These are phyloP conservation scores for Apomyelois bistriatella DNA, from an alignment of 2,888 invertebrate species.

Conservation along the genomic window DNA sequence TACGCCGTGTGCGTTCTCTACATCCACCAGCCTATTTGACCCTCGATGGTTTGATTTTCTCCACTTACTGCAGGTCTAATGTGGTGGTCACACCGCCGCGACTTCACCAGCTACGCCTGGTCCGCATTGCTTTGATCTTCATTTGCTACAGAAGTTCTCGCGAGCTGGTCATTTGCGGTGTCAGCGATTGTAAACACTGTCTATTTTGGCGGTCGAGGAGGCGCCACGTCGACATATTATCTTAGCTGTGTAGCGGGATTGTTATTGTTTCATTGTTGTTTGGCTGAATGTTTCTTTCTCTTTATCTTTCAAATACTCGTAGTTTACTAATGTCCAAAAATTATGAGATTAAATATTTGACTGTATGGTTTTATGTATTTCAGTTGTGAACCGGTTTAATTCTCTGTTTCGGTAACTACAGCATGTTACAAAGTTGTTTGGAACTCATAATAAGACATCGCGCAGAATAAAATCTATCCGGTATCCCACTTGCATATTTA, in stretches of 20 bases:
- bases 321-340: neutral
- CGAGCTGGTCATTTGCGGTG: constrained; percentile 15
- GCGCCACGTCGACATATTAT: constrained; percentile 32
- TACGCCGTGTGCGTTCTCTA: constrained; percentile 16
- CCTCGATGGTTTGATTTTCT: neutral
- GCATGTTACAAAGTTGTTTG: too few species aligned
- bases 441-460: too few species aligned
- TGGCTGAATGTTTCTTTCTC: neutral
- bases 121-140: neutral
- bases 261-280: constrained; percentile 1
- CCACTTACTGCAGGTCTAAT: neutral
- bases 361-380: too few species aligned
- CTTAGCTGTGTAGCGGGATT: constrained; percentile 15
- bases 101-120: neutral
- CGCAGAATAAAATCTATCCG: too few species aligned
- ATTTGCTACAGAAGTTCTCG: neutral
- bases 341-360: too few species aligned
- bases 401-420: too few species aligned
- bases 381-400: too few species aligned
- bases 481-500: too few species aligned
- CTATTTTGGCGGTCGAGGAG: constrained; percentile 30
- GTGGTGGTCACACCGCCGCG: neutral
- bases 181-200: constrained; percentile 34
- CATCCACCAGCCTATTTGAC: neutral
- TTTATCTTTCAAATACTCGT: neutral